These are phyloP conservation scores for Xiphorhynchus elegans DNA, from an alignment of 2,113 vertebrate genomes.

Conservation along the genomic window DNA sequence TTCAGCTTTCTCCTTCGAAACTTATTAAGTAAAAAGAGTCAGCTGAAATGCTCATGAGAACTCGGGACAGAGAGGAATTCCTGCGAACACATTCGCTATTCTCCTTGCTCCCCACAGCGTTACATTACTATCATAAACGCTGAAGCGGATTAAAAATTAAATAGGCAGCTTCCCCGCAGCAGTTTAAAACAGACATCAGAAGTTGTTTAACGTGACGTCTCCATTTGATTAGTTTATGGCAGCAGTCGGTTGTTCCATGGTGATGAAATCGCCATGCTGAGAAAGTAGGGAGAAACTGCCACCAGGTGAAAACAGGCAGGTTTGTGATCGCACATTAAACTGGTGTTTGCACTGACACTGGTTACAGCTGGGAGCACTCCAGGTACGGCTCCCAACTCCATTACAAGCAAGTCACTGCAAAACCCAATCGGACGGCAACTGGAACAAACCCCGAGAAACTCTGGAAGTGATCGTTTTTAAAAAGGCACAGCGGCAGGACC, in stretches of 20 bases:
- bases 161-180: not conserved
- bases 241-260: not conserved
- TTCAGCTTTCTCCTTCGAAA: not conserved
- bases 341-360: not conserved
- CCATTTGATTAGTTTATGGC: not conserved
- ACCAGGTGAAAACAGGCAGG: slow-evolving; percentile 21
- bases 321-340: not conserved
- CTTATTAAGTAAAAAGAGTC: not conserved
- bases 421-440: not conserved
- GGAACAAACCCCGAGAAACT: not conserved
- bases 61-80: not conserved
- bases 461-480: accelerated
- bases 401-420: not conserved
- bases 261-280: slow-evolving; percentile 3
- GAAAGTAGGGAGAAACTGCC: not conserved
- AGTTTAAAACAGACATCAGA: not conserved
- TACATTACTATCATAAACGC: not conserved
- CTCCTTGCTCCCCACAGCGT: not conserved
- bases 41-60: not conserved
- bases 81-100: not conserved
- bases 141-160: not conserved
- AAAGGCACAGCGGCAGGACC: not conserved
- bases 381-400: not conserved
- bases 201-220: not conserved
- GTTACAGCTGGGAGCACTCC: not conserved